phyloP scores from a whole-genome alignment of 2,797 vertebrate genomes.

The Danio kyathit region DNA sequence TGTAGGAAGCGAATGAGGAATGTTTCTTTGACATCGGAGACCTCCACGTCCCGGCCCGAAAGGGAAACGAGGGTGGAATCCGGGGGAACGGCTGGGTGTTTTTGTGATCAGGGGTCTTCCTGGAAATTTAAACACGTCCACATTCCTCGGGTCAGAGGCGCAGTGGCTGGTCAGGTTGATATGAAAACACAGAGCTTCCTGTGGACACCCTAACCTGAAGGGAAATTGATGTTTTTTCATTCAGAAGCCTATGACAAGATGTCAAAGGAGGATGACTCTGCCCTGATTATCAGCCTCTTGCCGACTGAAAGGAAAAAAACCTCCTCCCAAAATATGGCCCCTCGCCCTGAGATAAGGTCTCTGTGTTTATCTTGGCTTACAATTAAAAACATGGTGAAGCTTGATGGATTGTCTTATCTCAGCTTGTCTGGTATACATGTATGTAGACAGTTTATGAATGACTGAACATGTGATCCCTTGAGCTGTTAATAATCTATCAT shows the following conservation, averaged over 20 bases:
- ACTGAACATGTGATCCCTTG: constrained; percentile 43
- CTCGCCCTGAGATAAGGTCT: constrained; percentile 67
- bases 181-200: constrained; percentile 59
- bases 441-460: constrained; percentile 43
- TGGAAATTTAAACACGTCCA: constrained; percentile 69
- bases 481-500: constrained; percentile 60
- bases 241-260: constrained; percentile 73
- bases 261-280: constrained; percentile 73
- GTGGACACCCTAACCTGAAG: constrained; percentile 42
- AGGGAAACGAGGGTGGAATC: constrained; percentile 45
- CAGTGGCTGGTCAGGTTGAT: constrained; percentile 53
- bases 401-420: constrained; percentile 32
- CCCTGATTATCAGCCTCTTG: constrained; percentile 71
- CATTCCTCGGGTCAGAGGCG: constrained; percentile 55
- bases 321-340: constrained; percentile 67
- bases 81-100: constrained; percentile 56
- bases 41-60: constrained; percentile 26
- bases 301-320: constrained; percentile 69
- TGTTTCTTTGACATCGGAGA: constrained; percentile 50
- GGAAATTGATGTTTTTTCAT: constrained; percentile 66
- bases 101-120: constrained; percentile 68
- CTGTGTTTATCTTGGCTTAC: constrained; percentile 75
- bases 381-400: constrained; percentile 50
- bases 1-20: constrained; percentile 50
- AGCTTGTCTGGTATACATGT: constrained; percentile 24